Conservation (phyloP, 2,888 invertebrate genomes). For the Tigriopus californicus region DNA sequence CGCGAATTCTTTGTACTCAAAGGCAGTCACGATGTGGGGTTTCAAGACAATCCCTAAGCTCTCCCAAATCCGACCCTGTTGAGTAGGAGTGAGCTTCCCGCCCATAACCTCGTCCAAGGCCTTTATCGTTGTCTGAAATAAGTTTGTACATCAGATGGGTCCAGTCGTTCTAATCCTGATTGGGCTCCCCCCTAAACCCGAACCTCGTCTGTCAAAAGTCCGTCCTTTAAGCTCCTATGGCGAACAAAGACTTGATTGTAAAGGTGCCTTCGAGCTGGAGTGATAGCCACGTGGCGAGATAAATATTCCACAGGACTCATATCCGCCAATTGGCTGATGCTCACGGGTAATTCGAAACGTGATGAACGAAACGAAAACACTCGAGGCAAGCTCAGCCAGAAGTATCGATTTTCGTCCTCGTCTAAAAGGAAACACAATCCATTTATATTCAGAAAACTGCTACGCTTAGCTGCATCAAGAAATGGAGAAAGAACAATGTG, state of each 20-base stretch:
- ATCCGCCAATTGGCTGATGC: not conserved
- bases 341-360: constrained; percentile 14
- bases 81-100: not conserved
- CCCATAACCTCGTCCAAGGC: constrained; percentile 13
- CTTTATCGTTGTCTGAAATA: not conserved
- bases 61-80: not conserved
- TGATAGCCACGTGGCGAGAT: not conserved
- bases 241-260: constrained; percentile 12
- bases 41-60: not conserved
- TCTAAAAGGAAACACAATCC: too few relatives aligned
- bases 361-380: constrained; percentile 10
- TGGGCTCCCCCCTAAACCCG: too few relatives aligned
- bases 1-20: constrained; percentile 7
- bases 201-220: not conserved
- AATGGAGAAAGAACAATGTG: too few relatives aligned
- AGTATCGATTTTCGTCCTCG: constrained; percentile 5
- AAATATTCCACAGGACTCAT: constrained; percentile 12
- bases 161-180: not conserved
- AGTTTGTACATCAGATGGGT: not conserved
- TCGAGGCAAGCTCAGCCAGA: constrained; percentile 14
- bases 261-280: not conserved
- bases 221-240: constrained; percentile 3
- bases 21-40: not conserved
- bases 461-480: too few relatives aligned
- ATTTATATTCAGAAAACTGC: too few relatives aligned